A percentile compares a stretch with the other conserved stretches of the same genome.
These are phyloP conservation scores for Oncorhynchus tshawytscha DNA, from an alignment of 2,113 vertebrate genomes.

Conservation along the genomic window DNA sequence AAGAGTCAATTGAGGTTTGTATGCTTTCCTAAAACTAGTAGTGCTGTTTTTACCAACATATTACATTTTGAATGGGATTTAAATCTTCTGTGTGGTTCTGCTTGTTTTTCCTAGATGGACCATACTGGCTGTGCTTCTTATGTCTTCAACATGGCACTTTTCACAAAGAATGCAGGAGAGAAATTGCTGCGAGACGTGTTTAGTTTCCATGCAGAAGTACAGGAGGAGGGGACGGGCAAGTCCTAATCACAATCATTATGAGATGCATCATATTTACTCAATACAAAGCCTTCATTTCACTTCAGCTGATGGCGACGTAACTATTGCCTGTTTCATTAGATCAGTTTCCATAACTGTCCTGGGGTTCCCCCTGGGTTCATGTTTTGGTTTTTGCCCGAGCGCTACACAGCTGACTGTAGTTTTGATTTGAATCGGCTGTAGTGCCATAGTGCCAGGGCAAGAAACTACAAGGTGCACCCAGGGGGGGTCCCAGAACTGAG, in stretches of 20 bases:
- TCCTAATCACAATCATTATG: not conserved
- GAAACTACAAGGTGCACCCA: too few relatives aligned
- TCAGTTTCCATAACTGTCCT: too few relatives aligned
- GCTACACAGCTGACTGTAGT: too few relatives aligned
- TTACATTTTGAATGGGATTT: too few relatives aligned
- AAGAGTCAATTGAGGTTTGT: not conserved
- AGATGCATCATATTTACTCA: not conserved
- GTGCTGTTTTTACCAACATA: not conserved
- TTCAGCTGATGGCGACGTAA: too few relatives aligned
- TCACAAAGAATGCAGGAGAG: not conserved
- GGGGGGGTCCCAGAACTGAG: too few relatives aligned
- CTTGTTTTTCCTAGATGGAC: not conserved
- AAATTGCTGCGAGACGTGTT: not conserved
- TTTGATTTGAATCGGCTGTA: too few relatives aligned
- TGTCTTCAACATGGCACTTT: not conserved
- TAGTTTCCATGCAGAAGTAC: not conserved
- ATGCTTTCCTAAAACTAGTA: not conserved
- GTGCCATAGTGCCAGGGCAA: too few relatives aligned
- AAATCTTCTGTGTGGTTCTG: not conserved
- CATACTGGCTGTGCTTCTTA: not conserved
- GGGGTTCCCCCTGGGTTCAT: too few relatives aligned
- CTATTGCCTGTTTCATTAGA: too few relatives aligned
- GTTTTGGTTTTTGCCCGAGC: too few relatives aligned
- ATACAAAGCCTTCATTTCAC: too few relatives aligned
- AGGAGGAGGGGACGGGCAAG: constrained; percentile 3